phyloP scores from a whole-genome alignment of 2,797 vertebrate genomes.

The Setipinna tenuifilis region DNA sequence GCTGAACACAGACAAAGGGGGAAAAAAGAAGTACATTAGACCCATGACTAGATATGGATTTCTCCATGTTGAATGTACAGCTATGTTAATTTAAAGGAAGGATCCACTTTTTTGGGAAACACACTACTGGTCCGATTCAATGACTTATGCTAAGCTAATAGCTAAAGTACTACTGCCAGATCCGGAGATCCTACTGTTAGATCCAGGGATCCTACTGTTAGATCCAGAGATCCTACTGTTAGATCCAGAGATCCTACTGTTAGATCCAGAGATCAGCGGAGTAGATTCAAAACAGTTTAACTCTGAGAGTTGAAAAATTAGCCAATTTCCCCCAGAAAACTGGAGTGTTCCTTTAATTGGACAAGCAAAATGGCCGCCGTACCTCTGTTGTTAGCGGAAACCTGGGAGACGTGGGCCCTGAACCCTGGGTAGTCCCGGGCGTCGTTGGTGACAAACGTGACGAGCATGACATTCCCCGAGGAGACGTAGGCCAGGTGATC shows the following conservation, averaged over 20 bases:
- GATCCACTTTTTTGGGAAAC: no score
- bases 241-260: no score
- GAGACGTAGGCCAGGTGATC: conserved; percentile 87
- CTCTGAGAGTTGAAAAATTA: no score
- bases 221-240: no score
- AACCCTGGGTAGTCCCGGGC: conserved; percentile 82
- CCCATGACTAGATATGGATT: neutral
- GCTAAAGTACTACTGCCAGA: no score
- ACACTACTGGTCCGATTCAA: no score
- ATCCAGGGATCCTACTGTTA: no score
- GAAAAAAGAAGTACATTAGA: neutral
- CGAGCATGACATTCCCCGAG: conserved; percentile 92
- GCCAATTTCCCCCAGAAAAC: neutral
- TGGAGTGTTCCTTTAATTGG: neutral
- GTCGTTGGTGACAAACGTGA: conserved; percentile 82
- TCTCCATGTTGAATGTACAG: neutral
- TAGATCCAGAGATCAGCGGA: no score
- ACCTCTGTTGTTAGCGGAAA: conserved; percentile 69
- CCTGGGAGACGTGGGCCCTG: conserved; percentile 82
- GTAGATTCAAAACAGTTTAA: no score
- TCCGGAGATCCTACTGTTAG: no score
- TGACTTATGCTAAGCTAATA: no score
- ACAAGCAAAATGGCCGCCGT: conserved; percentile 1
- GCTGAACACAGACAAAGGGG: conserved; percentile 46
- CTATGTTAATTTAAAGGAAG: neutral